Evolutionary conservation across 2,888 invertebrate genomes (phyloP), one percentile per base, ranked within the genome.

Genomic region (Stenoptilia bipunctidactyla): DNA sequence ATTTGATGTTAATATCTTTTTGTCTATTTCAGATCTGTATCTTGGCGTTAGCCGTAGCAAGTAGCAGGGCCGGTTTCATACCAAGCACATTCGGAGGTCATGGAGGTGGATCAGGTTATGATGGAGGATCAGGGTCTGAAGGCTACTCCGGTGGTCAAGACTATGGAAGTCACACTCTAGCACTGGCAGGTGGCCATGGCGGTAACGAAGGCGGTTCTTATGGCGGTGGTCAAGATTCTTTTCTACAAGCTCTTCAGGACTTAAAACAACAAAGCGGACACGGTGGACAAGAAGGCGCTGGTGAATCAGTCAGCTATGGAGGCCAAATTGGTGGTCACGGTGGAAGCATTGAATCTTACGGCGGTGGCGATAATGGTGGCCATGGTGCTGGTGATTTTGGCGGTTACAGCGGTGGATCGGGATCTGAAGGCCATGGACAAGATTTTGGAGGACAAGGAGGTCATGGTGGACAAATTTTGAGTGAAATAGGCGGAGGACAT

Each of bases 211-310:
- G 49, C 9, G 27, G 15, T 15, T 37, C 37, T n/a, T 62, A 56
- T 1, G 59, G 61, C 12, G 53, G 53, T 14, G 57, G 56, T 2
- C 72, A 71, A 1, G 82, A 82, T 42, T 68, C 77, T 1, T 82
- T 80, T 38, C 49, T 82, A 1, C 73, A 73, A 63, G 83, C 75
- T 8, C 75, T 69, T 43, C 79, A 77, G 36, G 72, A 74, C 34
- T 62, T 66, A 4, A 66, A 71, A 1, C 49, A 52, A 30, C 65
- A 71, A 14, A 58, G 49, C 1, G 9, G 42, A 39, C 15, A 44
- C 34, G 46, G 49, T 30, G 45, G 45, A 35, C 50, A 47, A 15
- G 44, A 12, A 3, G 30, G 13, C 13, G 5, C 27, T 9, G 30
- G 30, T 30, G 6, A 30, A 3, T 12, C 10, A 30, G 20, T 3